A percentile compares a stretch with the other conserved stretches of the same genome.
Evolutionary conservation across 2,113 vertebrate genomes (phyloP).

Genomic region (Eretmochelys imbricata): DNA sequence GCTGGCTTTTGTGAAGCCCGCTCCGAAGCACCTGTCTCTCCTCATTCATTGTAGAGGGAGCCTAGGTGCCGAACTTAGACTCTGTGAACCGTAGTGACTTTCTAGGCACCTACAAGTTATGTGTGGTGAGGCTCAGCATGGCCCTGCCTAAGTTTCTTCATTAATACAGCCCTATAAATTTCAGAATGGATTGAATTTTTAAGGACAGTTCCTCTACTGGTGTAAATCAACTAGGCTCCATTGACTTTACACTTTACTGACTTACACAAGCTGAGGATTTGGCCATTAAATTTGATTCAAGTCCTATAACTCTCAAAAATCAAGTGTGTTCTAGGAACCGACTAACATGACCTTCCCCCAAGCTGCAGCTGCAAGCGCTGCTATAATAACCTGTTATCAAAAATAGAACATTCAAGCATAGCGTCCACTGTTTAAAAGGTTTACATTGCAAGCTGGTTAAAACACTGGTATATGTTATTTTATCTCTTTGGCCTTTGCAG

Average conservation of each 20-base stretch:
- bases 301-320: background rate
- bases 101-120: background rate
- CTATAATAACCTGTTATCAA: background rate
- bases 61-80: background rate
- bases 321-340: background rate
- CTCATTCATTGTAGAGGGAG: too few relatives aligned
- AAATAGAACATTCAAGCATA: background rate
- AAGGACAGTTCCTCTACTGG: background rate
- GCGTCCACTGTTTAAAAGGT: background rate
- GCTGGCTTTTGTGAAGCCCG: background rate
- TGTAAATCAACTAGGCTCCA: background rate
- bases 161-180: background rate
- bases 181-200: background rate
- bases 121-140: background rate
- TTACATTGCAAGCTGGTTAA: background rate
- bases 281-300: background rate
- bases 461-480: background rate
- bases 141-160: background rate
- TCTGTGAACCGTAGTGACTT: background rate
- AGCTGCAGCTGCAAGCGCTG: background rate
- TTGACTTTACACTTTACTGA: background rate
- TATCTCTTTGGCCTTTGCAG: background rate
- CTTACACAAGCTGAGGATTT: background rate
- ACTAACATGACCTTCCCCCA: background rate
- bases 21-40: background rate